Percentiles rank a stretch among this genome's conserved stretches.
These are phyloP conservation scores for Trachelus troglodyta DNA, from an alignment of 2,888 invertebrate species.

Conservation along the genomic window DNA sequence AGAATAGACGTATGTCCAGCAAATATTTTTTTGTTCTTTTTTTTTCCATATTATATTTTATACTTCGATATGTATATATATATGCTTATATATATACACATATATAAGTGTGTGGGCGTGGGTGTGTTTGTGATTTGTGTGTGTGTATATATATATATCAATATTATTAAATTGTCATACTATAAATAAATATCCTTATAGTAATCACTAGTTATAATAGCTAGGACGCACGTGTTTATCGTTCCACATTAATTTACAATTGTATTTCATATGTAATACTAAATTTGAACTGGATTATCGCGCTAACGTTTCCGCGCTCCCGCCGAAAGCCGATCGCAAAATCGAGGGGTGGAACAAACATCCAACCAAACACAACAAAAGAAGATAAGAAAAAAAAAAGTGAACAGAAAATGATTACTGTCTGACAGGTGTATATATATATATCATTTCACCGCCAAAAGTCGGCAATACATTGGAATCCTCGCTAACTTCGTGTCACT, in stretches of 20 bases:
- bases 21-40: slow-evolving; percentile 6
- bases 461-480: too few relatives aligned
- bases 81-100: slow-evolving; percentile 16
- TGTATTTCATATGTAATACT: slow-evolving; percentile 37
- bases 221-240: slow-evolving; percentile 38
- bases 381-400: too few relatives aligned
- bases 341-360: too few relatives aligned
- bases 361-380: too few relatives aligned
- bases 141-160: slow-evolving; percentile 34
- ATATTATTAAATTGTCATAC: slow-evolving; percentile 34
- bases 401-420: too few relatives aligned
- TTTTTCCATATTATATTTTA: slow-evolving; percentile 13
- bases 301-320: too few relatives aligned
- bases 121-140: slow-evolving; percentile 12
- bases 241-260: slow-evolving; percentile 16
- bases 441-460: too few relatives aligned
- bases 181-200: slow-evolving; percentile 47
- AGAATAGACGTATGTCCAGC: slow-evolving; percentile 6
- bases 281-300: slow-evolving; percentile 34
- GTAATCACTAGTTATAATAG: slow-evolving; percentile 39
- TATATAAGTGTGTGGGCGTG: slow-evolving; percentile 4
- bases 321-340: too few relatives aligned
- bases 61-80: slow-evolving; percentile 29
- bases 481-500: too few relatives aligned
- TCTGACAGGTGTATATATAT: too few relatives aligned